Evolutionary conservation across 2,888 invertebrate genomes (phyloP).

Genomic region (Aleiodes testaceus): DNA sequence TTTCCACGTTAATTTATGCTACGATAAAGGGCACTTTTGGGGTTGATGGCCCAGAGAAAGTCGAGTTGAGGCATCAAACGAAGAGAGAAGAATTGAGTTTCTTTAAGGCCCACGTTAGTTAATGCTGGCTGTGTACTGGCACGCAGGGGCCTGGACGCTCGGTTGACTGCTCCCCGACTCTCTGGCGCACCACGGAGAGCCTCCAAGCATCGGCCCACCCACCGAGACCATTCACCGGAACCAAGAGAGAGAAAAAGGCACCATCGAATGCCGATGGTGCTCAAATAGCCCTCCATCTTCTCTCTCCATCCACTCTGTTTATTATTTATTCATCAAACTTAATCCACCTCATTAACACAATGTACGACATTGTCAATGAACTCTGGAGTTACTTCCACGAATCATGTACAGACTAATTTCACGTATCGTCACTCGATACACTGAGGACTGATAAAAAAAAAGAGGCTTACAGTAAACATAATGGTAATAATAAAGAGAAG

Average conservation of each 20-base stretch:
- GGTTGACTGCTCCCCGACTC: slow-evolving; percentile 71
- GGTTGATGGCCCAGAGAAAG: slow-evolving; percentile 39
- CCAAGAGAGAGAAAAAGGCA: slow-evolving; percentile 60
- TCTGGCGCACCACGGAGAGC: slow-evolving; percentile 74
- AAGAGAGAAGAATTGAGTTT: slow-evolving; percentile 40
- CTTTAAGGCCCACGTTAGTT: slow-evolving; percentile 39
- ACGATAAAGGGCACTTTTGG: background rate
- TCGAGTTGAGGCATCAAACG: slow-evolving; percentile 24
- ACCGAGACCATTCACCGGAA: slow-evolving; percentile 73
- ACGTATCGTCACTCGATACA: too few species aligned
- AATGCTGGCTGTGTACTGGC: slow-evolving; percentile 46
- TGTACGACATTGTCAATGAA: background rate
- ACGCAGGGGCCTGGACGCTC: slow-evolving; percentile 63
- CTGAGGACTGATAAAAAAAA: background rate
- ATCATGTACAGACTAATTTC: too few species aligned
- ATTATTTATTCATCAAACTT: background rate
- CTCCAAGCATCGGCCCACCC: slow-evolving; percentile 69
- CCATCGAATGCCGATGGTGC: slow-evolving; percentile 67
- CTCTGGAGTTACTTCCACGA: background rate
- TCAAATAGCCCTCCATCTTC: slow-evolving; percentile 55
- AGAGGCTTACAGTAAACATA: slow-evolving; percentile 19
- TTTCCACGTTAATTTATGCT: too few species aligned
- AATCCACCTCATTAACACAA: background rate
- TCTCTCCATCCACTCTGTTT: slow-evolving; percentile 34
- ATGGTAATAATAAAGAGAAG: slow-evolving; percentile 49